Percentiles rank a stretch among this genome's conserved stretches.
These are phyloP conservation scores for Notarius lentiginosus DNA, from an alignment of 2,113 vertebrate genomes.

Conservation along the genomic window DNA sequence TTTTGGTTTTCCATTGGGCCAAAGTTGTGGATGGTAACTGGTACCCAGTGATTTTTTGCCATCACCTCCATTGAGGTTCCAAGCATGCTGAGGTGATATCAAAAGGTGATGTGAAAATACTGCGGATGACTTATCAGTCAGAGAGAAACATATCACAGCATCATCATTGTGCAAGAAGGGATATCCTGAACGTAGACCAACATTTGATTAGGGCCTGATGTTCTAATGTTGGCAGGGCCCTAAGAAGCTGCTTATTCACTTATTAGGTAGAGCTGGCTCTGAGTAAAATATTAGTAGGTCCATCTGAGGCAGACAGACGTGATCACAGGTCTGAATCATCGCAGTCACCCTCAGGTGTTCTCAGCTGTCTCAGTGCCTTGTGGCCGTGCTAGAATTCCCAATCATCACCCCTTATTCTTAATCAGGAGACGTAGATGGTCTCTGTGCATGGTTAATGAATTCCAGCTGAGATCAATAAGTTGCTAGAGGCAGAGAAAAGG, in stretches of 20 bases:
- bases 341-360: neutral
- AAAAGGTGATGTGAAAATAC: too few species aligned
- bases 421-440: slow-evolving; percentile 10
- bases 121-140: too few species aligned
- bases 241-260: neutral
- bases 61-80: too few species aligned
- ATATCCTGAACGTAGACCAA: neutral
- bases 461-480: slow-evolving; percentile 46
- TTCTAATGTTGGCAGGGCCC: neutral
- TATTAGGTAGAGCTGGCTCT: neutral
- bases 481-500: slow-evolving; percentile 25
- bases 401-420: slow-evolving; percentile 2
- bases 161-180: too few species aligned
- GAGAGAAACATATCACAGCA: too few species aligned
- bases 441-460: slow-evolving; percentile 44
- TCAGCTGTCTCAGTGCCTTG: too few species aligned
- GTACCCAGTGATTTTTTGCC: too few species aligned
- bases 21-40: too few species aligned
- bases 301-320: neutral
- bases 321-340: slow-evolving; percentile 3
- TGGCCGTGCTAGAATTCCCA: slow-evolving; percentile 6
- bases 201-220: neutral
- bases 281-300: neutral
- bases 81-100: too few species aligned
- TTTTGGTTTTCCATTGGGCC: too few species aligned